Base-by-base conservation (phyloP, 2,797 vertebrate species). In the Silurus lanzhouensis region DNA sequence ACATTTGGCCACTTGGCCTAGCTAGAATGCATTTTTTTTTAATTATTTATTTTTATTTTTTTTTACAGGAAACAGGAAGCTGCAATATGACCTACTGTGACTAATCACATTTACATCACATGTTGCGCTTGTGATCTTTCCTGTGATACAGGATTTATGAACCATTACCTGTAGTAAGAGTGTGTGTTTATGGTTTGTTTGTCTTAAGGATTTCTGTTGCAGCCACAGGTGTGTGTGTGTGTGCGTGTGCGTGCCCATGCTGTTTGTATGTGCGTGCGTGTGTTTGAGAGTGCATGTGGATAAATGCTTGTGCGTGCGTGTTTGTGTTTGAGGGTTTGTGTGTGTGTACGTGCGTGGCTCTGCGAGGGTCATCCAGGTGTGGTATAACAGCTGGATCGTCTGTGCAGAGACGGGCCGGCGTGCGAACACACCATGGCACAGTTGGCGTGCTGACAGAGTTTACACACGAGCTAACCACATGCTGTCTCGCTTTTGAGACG, bases 381-480 rank as follows among this genome's bases (percentile, higher is more conserved):
- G 46, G 74, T 88, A 60, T 80, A 85, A 84, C 66, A 38, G 74
- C 79, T 64, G 64, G 60, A 70, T 74, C 58, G 83, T 22, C 85
- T 78, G 58, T 22, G 13, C 57, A 46, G 38, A 64, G n/a, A 31
- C 67, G 17, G 22, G 77, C n/a, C 22, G 60, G 77, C 44, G 38
- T 52, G 79, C 8, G 22, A 38, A 72, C 67, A n/a, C 57, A 76
- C 63, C 68, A n/a, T n/a, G 46, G 46, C 85, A 75, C 76, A 83
- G 14, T 82, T 82, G 63, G 76, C 72, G 4, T 38, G 25, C 17
- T 64, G 38, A 81, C 85, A 83, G 77, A 9, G 9, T 9, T 27
- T 57, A 15, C 68, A 66, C 86, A 76, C 20, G 25, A 82, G 15
- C 46, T 57, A 27, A 75, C 44, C 80, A 74, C 88, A 78, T 87